Evolutionary conservation across 2,113 vertebrate species (phyloP), one percentile per base, ranked within the genome.

Genomic region (Machaerirhynchus nigripectus): DNA sequence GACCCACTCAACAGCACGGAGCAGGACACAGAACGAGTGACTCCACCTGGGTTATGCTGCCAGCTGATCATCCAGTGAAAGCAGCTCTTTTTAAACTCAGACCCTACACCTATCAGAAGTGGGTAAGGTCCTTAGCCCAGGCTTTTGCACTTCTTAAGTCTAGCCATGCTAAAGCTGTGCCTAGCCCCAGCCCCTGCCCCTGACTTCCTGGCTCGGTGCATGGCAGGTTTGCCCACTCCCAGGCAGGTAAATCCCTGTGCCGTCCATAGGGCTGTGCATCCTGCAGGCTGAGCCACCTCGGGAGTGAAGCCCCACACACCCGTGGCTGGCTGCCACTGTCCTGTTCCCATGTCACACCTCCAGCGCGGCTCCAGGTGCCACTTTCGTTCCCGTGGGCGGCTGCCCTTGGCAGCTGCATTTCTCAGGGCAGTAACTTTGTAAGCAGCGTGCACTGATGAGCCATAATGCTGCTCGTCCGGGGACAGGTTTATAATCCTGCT

Each of bases 351-450:
- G 20, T 61, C 79, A 90, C 76, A 53, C 15, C 65, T 56, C 4
- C 31, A 47, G 68, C 2, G 0, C 0, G 2, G 46, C 37, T n/a
- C n/a, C 2, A 28, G 35, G 31, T 4, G 10, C 52, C 4, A 1
- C 47, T 69, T 50, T 9, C 0, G 0, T 46, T 84, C 84, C 83
- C 11, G 28, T 2, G 8, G 47, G 47, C 5, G 0, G 20, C 8
- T 50, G 31, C 65, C 93, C 50, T 21, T 17, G 28, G 60, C 59
- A 74, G 49, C 53, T 4, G 16, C 3, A 9, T 33, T 64, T 77
- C 24, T 53, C n/a, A 15, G n/a, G 40, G 55, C 13, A 63, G 1
- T 15, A 55, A 83, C 26, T 52, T 15, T 0, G 9, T 6, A 10
- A 78, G 44, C 39, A 70, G 40, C 0, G 0, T 0, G 3, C 12